These are phyloP conservation scores for Furcifer pardalis DNA, from an alignment of 2,797 vertebrate genomes.

Conservation along the genomic window DNA sequence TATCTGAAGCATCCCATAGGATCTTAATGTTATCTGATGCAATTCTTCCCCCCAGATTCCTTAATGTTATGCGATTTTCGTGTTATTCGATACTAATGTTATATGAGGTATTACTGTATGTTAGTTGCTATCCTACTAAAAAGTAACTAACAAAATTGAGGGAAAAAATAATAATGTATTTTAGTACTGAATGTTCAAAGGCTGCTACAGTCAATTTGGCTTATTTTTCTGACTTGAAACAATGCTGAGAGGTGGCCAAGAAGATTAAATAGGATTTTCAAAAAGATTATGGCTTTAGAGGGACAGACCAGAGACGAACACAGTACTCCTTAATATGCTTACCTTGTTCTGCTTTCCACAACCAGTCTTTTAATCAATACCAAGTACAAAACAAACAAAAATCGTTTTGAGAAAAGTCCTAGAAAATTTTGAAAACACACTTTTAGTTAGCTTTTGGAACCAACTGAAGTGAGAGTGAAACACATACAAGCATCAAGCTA, in stretches of 20 bases:
- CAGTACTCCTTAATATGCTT: not conserved
- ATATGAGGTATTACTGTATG: too few relatives aligned
- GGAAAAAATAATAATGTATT: not conserved
- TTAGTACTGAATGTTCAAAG: accelerated
- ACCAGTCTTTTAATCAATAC: not conserved
- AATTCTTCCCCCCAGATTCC: too few relatives aligned
- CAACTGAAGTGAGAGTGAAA: not conserved
- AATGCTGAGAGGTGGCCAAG: not conserved
- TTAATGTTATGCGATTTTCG: too few relatives aligned
- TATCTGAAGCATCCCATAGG: too few relatives aligned
- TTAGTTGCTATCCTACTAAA: too few relatives aligned
- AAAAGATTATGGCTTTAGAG: constrained; percentile 4
- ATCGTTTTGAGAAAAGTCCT: not conserved
- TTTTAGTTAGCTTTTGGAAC: not conserved
- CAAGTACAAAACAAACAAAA: not conserved
- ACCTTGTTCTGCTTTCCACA: not conserved
- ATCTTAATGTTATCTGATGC: too few relatives aligned
- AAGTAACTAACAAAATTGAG: not conserved
- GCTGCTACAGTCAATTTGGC: not conserved
- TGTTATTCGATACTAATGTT: too few relatives aligned
- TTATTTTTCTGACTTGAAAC: not conserved
- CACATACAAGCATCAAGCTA: not conserved
- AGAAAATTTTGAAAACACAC: not conserved
- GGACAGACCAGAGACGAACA: not conserved
- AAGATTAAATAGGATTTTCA: not conserved